These are phyloP conservation scores for Drosophila prolongata DNA, from an alignment of 2,888 invertebrate species.

Conservation along the genomic window DNA sequence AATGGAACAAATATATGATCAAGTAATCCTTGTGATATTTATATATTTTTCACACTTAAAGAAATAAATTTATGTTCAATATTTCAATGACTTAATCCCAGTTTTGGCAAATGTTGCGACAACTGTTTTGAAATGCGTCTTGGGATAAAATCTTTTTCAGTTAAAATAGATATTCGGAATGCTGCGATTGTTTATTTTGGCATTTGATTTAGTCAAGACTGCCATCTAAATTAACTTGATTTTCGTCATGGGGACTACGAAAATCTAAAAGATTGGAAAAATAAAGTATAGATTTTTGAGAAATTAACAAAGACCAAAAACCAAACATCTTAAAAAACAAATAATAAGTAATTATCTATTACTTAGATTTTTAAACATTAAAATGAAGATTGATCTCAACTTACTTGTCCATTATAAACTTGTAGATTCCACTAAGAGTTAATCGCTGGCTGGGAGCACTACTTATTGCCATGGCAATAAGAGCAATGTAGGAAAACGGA, in stretches of 20 bases:
- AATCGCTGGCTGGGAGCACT: constrained; percentile 90
- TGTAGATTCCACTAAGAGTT: constrained; percentile 91
- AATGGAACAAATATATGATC: constrained; percentile 1
- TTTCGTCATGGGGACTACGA: constrained; percentile 4
- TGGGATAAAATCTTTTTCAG: constrained; percentile 6
- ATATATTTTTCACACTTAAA: constrained; percentile 14
- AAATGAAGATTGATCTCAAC: constrained; percentile 17
- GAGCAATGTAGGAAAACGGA: constrained; percentile 93
- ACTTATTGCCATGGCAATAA: constrained; percentile 93
- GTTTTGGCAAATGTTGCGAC: constrained; percentile 23
- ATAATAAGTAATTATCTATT: not conserved
- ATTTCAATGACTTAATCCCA: constrained; percentile 24
- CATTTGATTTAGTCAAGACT: constrained; percentile 38
- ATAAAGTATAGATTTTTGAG: not conserved
- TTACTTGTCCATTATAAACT: constrained; percentile 91
- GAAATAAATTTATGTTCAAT: constrained; percentile 12
- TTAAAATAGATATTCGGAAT: constrained; percentile 23
- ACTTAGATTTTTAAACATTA: not conserved
- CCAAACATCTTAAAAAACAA: not conserved
- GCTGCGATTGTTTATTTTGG: constrained; percentile 36
- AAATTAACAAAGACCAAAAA: not conserved
- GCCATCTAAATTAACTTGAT: constrained; percentile 22
- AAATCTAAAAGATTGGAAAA: not conserved
- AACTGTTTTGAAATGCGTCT: constrained; percentile 43
- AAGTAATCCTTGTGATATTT: constrained; percentile 5